Base-by-base conservation (phyloP, 1,140 invertebrate species). In the Macrosteles quadrilineatus region DNA sequence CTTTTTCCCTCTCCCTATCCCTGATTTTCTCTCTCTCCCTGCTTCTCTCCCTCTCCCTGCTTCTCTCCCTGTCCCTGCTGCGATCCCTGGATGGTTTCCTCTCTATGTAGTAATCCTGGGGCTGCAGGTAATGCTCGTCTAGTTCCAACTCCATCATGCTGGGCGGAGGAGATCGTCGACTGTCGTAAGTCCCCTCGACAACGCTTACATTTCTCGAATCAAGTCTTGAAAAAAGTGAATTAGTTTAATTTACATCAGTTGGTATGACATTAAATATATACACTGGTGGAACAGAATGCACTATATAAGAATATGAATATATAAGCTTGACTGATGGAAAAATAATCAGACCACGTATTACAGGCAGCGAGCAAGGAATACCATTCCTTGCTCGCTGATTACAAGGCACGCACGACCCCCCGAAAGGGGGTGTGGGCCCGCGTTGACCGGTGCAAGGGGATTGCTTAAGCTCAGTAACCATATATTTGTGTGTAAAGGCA, bases 101-200 rank as follows among this genome's bases (percentile, higher is more conserved):
- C 40, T 43, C 23, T 2, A 40, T 40, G 63, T 66, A 66, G 32
- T 66, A 43, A 25, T 69, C 68, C n/a, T 36, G 30, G 17, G 68
- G 68, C 27, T 45, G 21, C 12, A 59, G 55, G 23, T 59, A 69
- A 11, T 69, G 55, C 6, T 69, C 68, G 19, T 69, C 68, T 23
- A 69, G 23, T 25, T 69, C 68, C 1, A 69, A 53, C 31, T 69
- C 68, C 30, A 69, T 47, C 21, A 57, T 32, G 21, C 55, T 59
- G 2, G 27, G 14, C 2, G 55, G 55, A 3, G 27, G 2, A 1
- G 32, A 43, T 9, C 32, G 2, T n/a, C 31, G 17, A 2, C 55
- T 59, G 21, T 59, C 55, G 55, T 59, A 59, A 23, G 23, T 29
- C n/a, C 62, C 62, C 9, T 66, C 63, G n/a, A 43, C 63, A 14